Percentiles rank a stretch among this genome's conserved stretches.
phyloP scores from a whole-genome alignment of 2,113 vertebrate species.

The Perca schrenkii region DNA sequence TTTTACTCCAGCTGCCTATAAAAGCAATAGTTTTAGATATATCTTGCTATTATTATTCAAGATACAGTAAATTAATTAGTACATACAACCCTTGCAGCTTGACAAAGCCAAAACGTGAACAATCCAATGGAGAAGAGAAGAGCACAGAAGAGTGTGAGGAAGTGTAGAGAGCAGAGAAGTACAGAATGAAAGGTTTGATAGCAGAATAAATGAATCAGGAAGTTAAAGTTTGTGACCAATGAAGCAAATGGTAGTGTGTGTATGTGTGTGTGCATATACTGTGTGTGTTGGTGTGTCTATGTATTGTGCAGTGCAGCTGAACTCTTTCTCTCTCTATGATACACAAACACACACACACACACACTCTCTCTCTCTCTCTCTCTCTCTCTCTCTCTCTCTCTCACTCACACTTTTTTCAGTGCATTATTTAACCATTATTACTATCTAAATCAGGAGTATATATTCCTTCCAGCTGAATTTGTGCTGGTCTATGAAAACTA shows the following conservation, averaged over 20 bases:
- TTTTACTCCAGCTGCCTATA: background rate
- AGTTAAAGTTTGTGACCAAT: conserved; percentile 28
- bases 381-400: too few relatives aligned
- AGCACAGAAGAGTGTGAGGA: background rate
- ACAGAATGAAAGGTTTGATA: conserved; percentile 11
- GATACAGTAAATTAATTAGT: background rate
- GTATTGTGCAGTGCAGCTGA: background rate
- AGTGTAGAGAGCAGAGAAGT: background rate
- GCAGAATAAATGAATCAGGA: conserved; percentile 24
- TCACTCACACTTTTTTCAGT: too few relatives aligned
- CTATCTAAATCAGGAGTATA: too few relatives aligned
- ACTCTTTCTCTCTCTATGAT: too few relatives aligned
- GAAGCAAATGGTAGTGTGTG: conserved; percentile 26
- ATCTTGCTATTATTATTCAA: background rate
- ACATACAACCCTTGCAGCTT: background rate
- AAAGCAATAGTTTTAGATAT: background rate
- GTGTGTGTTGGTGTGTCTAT: background rate
- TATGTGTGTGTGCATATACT: background rate
- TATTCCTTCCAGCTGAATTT: conserved; percentile 21
- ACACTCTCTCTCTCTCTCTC: too few relatives aligned
- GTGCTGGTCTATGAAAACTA: conserved; percentile 37
- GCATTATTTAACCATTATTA: too few relatives aligned
- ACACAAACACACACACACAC: too few relatives aligned
- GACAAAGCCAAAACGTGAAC: background rate
- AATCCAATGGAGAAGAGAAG: background rate